phyloP scores from a whole-genome alignment of 2,113 vertebrate genomes.

The Sardina pilchardus region DNA sequence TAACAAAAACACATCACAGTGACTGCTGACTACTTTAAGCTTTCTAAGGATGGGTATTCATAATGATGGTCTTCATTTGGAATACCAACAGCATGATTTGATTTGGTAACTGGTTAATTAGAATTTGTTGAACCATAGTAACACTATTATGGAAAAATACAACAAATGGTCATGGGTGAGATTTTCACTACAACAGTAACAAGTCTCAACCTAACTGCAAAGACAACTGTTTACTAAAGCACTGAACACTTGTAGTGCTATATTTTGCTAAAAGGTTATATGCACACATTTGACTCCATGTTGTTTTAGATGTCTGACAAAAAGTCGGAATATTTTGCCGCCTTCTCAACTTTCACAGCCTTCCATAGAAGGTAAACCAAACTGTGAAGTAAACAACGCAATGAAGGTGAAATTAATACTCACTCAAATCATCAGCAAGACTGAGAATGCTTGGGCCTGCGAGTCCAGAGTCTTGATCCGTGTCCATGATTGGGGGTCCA shows the following conservation, averaged over 20 bases:
- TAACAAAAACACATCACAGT: neutral
- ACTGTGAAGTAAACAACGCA: neutral
- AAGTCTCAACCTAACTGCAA: neutral
- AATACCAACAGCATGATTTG: neutral
- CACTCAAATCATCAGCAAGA: slow-evolving; percentile 68
- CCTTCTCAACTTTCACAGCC: neutral
- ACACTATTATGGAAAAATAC: neutral
- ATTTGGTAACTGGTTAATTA: neutral
- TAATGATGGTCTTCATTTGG: neutral
- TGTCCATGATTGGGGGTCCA: slow-evolving; percentile 62
- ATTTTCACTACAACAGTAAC: neutral
- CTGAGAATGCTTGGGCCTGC: slow-evolving; percentile 51
- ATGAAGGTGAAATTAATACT: slow-evolving; percentile 47
- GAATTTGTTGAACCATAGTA: neutral
- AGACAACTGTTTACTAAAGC: neutral
- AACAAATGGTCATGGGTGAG: neutral
- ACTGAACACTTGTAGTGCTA: neutral
- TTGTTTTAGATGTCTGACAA: neutral
- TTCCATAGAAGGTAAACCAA: neutral
- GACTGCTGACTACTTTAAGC: neutral
- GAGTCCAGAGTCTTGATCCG: slow-evolving; percentile 54
- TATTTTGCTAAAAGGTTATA: neutral
- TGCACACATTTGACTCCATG: neutral
- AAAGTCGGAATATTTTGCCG: neutral
- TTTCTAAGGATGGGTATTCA: neutral